phyloP scores from a whole-genome alignment of 2,113 vertebrate genomes.

The Emydura subglobosa region DNA sequence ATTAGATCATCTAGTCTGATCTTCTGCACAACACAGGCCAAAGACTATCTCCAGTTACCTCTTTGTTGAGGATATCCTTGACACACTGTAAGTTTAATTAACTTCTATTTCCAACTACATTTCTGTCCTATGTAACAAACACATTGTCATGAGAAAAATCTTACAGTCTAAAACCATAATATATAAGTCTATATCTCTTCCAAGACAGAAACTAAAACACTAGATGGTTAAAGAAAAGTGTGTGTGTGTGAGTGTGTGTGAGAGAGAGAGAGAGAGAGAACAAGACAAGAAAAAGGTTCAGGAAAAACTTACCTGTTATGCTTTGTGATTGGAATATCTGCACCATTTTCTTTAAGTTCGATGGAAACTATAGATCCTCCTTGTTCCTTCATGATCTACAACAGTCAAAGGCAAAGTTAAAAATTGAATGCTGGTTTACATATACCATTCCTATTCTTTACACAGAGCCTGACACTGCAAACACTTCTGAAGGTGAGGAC shows the following conservation, averaged over 20 bases:
- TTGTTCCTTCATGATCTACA: slow-evolving; percentile 19
- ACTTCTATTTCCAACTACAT: background rate
- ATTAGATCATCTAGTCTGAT: background rate
- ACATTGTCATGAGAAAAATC: background rate
- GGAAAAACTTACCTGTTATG: slow-evolving; percentile 72
- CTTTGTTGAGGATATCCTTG: background rate
- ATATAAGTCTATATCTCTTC: background rate
- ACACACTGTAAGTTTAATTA: background rate
- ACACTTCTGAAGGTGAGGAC: background rate
- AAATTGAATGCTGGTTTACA: background rate
- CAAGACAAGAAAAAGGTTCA: background rate
- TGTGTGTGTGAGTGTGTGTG: background rate
- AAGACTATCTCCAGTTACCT: background rate
- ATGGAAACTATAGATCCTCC: background rate
- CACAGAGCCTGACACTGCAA: background rate
- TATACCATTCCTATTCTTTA: background rate
- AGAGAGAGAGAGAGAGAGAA: background rate
- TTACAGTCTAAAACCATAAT: background rate
- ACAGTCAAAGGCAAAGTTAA: background rate
- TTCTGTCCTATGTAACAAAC: fast-evolving
- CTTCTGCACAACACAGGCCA: background rate
- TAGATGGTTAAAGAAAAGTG: background rate
- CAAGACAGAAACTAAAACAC: background rate
- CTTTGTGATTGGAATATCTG: slow-evolving; percentile 69
- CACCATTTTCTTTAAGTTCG: slow-evolving; percentile 77